These are phyloP conservation scores for Entomobrya multifasciata DNA, from an alignment of 2,888 invertebrate species.

Conservation along the genomic window DNA sequence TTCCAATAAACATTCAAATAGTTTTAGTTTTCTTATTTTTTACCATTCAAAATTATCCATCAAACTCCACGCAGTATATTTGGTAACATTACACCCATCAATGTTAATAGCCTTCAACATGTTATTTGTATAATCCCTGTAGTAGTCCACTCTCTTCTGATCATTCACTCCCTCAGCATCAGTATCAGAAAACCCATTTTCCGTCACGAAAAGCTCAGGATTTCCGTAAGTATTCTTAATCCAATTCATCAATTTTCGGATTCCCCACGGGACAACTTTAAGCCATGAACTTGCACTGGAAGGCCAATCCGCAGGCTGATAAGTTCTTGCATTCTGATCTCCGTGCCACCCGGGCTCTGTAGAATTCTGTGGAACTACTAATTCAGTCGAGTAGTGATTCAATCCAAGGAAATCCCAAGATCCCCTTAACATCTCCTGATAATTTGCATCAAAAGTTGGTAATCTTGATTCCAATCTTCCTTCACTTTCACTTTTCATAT, in stretches of 20 bases:
- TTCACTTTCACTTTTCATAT: slow-evolving; percentile 81
- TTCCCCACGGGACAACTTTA: slow-evolving; percentile 57
- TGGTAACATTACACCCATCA: slow-evolving; percentile 75
- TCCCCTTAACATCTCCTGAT: slow-evolving; percentile 80
- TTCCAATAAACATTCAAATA: too few species aligned
- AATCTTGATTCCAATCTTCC: slow-evolving; percentile 79
- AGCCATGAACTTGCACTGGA: slow-evolving; percentile 73
- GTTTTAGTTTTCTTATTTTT: too few species aligned
- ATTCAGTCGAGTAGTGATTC: slow-evolving; percentile 81
- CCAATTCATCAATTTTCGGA: slow-evolving; percentile 84
- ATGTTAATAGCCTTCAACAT: slow-evolving; percentile 76
- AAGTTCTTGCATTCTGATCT: slow-evolving; percentile 73
- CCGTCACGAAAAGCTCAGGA: slow-evolving; percentile 81
- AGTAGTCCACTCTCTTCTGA: slow-evolving; percentile 71
- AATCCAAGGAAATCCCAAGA: slow-evolving; percentile 82
- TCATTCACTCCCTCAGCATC: slow-evolving; percentile 66
- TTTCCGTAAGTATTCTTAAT: slow-evolving; percentile 84
- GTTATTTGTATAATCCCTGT: slow-evolving; percentile 75
- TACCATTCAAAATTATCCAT: slow-evolving; percentile 77
- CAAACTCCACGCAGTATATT: slow-evolving; percentile 75
- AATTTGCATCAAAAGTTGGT: slow-evolving; percentile 74
- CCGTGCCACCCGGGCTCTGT: slow-evolving; percentile 68
- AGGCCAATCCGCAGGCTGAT: slow-evolving; percentile 73
- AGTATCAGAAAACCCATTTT: slow-evolving; percentile 76
- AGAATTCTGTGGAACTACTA: slow-evolving; percentile 70